Evolutionary conservation across 2,797 vertebrate genomes (phyloP).

Genomic region (Paedocypris micromegethes): DNA sequence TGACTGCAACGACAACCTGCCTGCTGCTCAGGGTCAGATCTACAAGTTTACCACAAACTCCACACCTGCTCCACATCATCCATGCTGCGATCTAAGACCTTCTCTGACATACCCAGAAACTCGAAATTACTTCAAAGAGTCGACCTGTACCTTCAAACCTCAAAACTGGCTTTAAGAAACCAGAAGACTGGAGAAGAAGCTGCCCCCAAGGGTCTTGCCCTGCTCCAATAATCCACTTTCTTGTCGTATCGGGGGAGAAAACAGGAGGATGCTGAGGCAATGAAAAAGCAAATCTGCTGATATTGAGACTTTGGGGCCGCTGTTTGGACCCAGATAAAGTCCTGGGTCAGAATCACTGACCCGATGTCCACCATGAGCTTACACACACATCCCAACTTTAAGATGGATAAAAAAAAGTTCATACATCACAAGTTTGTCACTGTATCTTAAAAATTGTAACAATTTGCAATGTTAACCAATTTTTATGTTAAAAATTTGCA

Average conservation of each 20-base stretch:
- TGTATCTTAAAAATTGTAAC: no score
- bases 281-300: slow-evolving; percentile 42
- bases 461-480: no score
- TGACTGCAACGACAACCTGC: slow-evolving; percentile 10
- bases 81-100: slow-evolving; percentile 9
- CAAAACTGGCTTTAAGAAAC: slow-evolving; percentile 28
- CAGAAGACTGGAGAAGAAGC: slow-evolving; percentile 41
- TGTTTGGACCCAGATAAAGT: slow-evolving; percentile 53
- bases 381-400: no score
- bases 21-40: slow-evolving; percentile 14
- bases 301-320: slow-evolving; percentile 38
- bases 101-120: slow-evolving; percentile 1
- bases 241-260: slow-evolving; percentile 20
- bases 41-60: slow-evolving; percentile 3
- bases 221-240: slow-evolving; percentile 44
- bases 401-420: no score
- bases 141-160: neutral
- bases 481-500: no score
- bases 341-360: slow-evolving; percentile 33
- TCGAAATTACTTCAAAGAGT: neutral
- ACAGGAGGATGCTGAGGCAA: slow-evolving; percentile 20
- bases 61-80: slow-evolving; percentile 13
- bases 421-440: no score
- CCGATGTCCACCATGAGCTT: no score
- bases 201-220: slow-evolving; percentile 28